Evolutionary conservation across 2,888 invertebrate genomes (phyloP), one percentile per base, ranked within the genome.

Genomic region (Platynereis dumerilii): DNA sequence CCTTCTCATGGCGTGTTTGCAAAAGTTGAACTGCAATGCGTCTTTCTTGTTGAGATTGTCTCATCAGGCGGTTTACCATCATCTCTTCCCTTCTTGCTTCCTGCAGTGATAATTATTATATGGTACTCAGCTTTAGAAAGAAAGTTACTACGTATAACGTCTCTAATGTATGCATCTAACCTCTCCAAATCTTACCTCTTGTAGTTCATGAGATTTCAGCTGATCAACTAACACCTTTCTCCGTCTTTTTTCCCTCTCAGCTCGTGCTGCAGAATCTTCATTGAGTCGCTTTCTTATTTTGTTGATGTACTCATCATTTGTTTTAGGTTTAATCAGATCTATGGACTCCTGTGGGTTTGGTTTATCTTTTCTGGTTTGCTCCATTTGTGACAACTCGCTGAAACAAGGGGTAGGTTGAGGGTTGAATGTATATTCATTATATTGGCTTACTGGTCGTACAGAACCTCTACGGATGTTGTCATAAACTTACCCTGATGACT

Each of bases 201-300:
- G 81, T 5, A 72, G 71, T 58, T 81, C 79, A 65, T 83, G 82
- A 15, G 84, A 79, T 58, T 75, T 78, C 70, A 83, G 74, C 69
- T 83, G 83, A 69, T 84, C 82, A 7, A 81, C 80, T 3, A 84
- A 69, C 26, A 84, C 83, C 73, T 84, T 84, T 42, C 84, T 73
- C 12, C 84, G 71, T 27, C 84, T 69, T 64, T 84, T 83, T 69
- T 84, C 84, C 60, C 83, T 66, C 63, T 83, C 83, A 24, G 73
- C 76, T 20, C 84, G 69, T 0, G 83, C 83, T n/a, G 79, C 71
- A 5, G 77, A 74, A 68, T 84, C 83, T 66, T 83, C 83, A n/a
- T 83, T 76, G 17, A 84, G 75, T 15, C 83, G 70, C 63, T 79
- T 81, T 34, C 81, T 70, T 62, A 84, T 83, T 66, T 79, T 79